These are phyloP conservation scores for Eulithis testata DNA, from an alignment of 2,888 invertebrate species.

Conservation along the genomic window DNA sequence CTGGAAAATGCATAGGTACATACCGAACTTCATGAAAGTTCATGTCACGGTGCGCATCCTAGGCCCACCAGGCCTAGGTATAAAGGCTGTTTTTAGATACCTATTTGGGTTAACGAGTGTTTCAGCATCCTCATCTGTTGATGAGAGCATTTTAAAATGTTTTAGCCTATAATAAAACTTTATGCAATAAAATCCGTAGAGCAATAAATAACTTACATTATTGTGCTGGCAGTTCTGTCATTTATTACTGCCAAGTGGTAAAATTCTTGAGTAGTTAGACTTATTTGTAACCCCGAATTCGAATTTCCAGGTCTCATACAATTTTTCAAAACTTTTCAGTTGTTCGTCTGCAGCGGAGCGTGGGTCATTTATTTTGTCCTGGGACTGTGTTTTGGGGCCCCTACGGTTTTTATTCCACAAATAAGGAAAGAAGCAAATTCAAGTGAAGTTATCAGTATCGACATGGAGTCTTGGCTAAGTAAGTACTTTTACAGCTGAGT, in stretches of 20 bases:
- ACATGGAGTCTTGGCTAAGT: conserved; percentile 64
- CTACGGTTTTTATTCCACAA: conserved; percentile 60
- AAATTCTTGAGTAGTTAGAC: conserved; percentile 17
- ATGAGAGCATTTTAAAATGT: neutral
- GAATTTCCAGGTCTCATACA: conserved; percentile 28
- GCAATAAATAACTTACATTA: conserved; percentile 7
- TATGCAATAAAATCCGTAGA: neutral
- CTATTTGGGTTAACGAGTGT: no score
- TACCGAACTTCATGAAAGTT: no score
- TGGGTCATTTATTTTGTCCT: conserved; percentile 54
- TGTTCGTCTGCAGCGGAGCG: conserved; percentile 51
- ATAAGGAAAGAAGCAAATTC: conserved; percentile 52
- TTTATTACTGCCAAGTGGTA: conserved; percentile 29
- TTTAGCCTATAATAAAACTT: conserved; percentile 4
- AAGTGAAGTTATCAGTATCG: conserved; percentile 47
- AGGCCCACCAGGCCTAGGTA: no score
- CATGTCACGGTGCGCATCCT: no score
- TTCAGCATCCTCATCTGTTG: neutral
- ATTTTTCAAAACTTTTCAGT: conserved; percentile 44
- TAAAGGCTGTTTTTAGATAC: no score
- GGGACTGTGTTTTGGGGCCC: conserved; percentile 56
- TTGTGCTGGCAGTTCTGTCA: conserved; percentile 19
- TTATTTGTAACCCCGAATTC: conserved; percentile 26
- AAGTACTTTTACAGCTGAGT: conserved; percentile 31
- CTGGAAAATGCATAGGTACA: no score